Percentiles rank a stretch among this genome's conserved stretches.
phyloP scores from a whole-genome alignment of 2,113 vertebrate genomes.

The Lophochroa leadbeateri region DNA sequence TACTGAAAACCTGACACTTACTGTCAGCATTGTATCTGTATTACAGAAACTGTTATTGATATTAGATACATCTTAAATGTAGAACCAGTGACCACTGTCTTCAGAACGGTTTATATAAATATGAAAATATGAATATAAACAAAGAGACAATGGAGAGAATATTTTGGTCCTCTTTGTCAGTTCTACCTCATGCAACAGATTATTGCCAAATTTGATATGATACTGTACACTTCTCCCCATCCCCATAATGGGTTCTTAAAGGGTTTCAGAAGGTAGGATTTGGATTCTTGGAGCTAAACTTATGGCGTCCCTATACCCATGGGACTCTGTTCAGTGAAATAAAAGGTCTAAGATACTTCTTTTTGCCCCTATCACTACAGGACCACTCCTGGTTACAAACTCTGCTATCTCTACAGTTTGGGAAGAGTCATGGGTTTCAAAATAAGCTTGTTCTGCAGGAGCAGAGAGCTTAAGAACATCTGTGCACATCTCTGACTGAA shows the following conservation, averaged over 20 bases:
- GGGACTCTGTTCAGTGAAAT: not conserved
- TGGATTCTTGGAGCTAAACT: not conserved
- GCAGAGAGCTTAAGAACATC: not conserved
- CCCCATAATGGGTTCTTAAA: not conserved
- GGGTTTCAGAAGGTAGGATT: not conserved
- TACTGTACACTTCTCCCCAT: not conserved
- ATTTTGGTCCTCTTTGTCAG: not conserved
- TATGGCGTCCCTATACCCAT: fast-evolving
- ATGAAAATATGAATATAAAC: not conserved
- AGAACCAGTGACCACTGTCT: not conserved
- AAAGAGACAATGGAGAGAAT: not conserved
- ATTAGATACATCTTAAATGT: not conserved
- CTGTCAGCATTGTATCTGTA: not conserved
- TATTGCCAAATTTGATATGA: not conserved
- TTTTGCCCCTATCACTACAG: not conserved
- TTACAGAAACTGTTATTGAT: not conserved
- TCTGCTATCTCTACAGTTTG: not conserved
- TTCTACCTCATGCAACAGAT: not conserved
- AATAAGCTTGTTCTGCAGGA: not conserved
- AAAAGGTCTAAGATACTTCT: not conserved
- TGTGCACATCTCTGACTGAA: not conserved
- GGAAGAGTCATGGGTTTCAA: not conserved
- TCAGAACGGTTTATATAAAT: not conserved
- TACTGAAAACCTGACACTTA: not conserved
- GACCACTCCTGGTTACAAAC: not conserved